phyloP scores from a whole-genome alignment of 2,888 invertebrate genomes.

The Drosophila suboccidentalis region DNA sequence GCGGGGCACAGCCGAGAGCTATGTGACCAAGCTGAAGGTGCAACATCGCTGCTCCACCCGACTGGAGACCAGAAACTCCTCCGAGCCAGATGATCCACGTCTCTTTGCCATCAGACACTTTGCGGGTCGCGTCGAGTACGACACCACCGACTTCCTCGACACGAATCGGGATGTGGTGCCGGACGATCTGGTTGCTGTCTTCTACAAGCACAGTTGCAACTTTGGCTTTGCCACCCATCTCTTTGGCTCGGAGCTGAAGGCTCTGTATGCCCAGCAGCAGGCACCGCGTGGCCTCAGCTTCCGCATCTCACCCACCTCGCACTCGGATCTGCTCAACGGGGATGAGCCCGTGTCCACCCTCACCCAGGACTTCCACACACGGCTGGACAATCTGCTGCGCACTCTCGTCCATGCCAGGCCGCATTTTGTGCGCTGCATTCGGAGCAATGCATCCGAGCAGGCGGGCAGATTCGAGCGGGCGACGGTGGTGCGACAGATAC shows the following conservation, averaged over 20 bases:
- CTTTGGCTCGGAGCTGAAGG: conserved; percentile 96
- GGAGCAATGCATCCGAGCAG: conserved; percentile 93
- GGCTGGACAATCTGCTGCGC: conserved; percentile 95
- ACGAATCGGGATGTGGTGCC: conserved; percentile 97
- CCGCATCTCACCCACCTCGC: conserved; percentile 95
- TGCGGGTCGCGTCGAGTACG: conserved; percentile 94
- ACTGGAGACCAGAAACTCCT: conserved; percentile 89
- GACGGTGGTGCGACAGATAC: conserved; percentile 94
- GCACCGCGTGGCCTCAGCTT: conserved; percentile 93
- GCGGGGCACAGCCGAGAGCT: conserved; percentile 91
- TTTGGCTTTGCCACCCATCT: conserved; percentile 98
- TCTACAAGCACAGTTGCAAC: conserved; percentile 96
- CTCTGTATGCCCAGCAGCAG: conserved; percentile 90
- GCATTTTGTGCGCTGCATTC: conserved; percentile 96
- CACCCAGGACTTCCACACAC: conserved; percentile 97
- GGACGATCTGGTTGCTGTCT: conserved; percentile 96
- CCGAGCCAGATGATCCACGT: conserved; percentile 92
- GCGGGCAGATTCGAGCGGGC: conserved; percentile 94
- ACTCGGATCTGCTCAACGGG: conserved; percentile 92
- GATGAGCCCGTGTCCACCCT: conserved; percentile 95
- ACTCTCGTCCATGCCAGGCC: conserved; percentile 97
- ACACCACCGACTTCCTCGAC: conserved; percentile 95
- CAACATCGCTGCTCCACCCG: conserved; percentile 94
- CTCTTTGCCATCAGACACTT: conserved; percentile 97
- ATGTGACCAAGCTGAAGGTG: conserved; percentile 91